These are phyloP conservation scores for Halichoerus grypus DNA, from an alignment of 2,113 vertebrate genomes.

Conservation along the genomic window DNA sequence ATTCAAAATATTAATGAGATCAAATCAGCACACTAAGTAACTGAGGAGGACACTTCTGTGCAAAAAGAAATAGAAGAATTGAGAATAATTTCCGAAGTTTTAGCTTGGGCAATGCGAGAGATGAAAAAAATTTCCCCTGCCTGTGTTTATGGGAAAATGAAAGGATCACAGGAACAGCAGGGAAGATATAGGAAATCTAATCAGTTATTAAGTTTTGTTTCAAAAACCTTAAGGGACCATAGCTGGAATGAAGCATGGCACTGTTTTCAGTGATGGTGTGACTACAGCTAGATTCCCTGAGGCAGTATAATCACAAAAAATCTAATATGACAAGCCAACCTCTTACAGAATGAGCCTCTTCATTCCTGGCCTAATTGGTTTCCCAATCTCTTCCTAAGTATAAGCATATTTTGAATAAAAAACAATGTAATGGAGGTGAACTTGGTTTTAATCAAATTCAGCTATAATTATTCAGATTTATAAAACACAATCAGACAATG, in stretches of 20 bases:
- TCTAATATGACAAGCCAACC: constrained; percentile 25
- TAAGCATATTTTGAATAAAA: constrained; percentile 46
- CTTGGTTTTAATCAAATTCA: constrained; percentile 70
- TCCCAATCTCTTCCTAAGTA: background rate
- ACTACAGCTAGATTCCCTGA: constrained; percentile 41
- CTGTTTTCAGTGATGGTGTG: constrained; percentile 42
- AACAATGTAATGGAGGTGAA: constrained; percentile 48
- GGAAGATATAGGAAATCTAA: constrained; percentile 31
- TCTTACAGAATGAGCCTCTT: constrained; percentile 22
- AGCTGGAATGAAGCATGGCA: background rate
- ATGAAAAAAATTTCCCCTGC: background rate
- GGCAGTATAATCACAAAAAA: constrained; percentile 34
- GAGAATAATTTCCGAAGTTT: background rate
- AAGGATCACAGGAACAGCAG: background rate
- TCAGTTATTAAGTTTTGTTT: constrained; percentile 53
- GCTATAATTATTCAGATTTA: constrained; percentile 68
- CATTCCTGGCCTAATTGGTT: background rate
- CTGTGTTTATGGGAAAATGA: constrained; percentile 24
- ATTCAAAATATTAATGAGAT: background rate
- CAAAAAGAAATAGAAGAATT: background rate
- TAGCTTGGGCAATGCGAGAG: background rate
- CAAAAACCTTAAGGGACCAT: background rate
- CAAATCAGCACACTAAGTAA: background rate
- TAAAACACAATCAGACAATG: constrained; percentile 58
- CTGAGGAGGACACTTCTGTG: background rate